phyloP scores from a whole-genome alignment of 1,140 invertebrate genomes.

The Callitettix versicolor region DNA sequence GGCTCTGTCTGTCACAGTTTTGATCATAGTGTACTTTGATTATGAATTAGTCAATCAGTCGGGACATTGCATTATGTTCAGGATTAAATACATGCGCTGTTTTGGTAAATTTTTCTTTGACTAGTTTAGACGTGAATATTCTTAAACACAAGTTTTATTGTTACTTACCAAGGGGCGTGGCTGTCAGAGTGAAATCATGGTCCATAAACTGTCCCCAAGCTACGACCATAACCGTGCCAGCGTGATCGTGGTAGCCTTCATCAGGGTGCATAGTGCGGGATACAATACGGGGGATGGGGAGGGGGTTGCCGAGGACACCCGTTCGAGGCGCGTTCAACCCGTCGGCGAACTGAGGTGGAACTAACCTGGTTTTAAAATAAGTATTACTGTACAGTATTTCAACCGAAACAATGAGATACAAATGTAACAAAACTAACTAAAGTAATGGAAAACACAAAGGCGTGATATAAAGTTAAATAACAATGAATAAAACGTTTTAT shows the following conservation, averaged over 20 bases:
- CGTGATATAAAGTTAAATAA: too few species aligned
- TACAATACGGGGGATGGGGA: slow-evolving; percentile 38
- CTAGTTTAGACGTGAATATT: too few species aligned
- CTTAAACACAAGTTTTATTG: too few species aligned
- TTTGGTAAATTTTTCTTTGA: too few species aligned
- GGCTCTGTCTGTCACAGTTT: too few species aligned
- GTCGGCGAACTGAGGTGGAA: slow-evolving; percentile 73
- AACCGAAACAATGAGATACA: background rate
- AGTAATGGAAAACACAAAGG: background rate
- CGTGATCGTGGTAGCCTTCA: slow-evolving; percentile 35
- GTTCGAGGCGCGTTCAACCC: slow-evolving; percentile 44
- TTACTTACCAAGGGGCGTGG: slow-evolving; percentile 34
- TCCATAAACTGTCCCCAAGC: slow-evolving; percentile 45
- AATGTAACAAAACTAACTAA: background rate
- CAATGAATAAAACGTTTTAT: too few species aligned
- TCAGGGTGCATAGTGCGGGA: slow-evolving; percentile 38
- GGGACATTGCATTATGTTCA: too few species aligned
- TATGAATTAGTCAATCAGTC: too few species aligned
- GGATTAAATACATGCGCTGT: too few species aligned
- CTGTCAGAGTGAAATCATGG: slow-evolving; percentile 43
- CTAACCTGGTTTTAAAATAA: too few species aligned
- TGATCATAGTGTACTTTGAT: too few species aligned
- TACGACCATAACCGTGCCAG: slow-evolving; percentile 39
- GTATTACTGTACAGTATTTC: background rate
- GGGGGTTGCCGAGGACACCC: slow-evolving; percentile 26